phyloP scores from a whole-genome alignment of 2,888 invertebrate species.

The Pristionchus japonicus region DNA sequence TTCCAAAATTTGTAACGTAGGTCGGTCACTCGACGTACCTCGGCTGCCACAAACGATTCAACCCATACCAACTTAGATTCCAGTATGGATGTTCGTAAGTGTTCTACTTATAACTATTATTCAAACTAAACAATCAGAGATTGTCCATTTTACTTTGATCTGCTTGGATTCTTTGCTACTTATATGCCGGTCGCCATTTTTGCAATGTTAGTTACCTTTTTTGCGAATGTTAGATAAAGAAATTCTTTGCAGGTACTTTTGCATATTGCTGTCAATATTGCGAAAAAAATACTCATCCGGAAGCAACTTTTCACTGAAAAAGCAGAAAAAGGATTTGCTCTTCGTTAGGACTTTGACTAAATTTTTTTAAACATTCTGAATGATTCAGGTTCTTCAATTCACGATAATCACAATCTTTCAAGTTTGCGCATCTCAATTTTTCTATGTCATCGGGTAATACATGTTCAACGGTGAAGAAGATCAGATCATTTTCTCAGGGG shows the following conservation, averaged over 20 bases:
- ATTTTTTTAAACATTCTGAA: background rate
- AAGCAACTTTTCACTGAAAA: background rate
- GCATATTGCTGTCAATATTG: background rate
- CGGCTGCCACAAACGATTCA: conserved; percentile 32
- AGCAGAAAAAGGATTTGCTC: conserved; percentile 18
- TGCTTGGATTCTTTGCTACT: conserved; percentile 4
- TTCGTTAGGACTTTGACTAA: background rate
- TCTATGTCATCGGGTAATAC: conserved; percentile 5
- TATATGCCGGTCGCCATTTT: conserved; percentile 2
- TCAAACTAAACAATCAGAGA: no score
- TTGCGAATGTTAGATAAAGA: no score
- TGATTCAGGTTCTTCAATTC: background rate
- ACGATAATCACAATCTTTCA: conserved; percentile 25
- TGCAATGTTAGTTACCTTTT: background rate
- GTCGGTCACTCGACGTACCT: conserved; percentile 22
- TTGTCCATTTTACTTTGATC: conserved; percentile 10
- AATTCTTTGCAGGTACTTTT: background rate
- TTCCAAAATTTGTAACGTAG: background rate
- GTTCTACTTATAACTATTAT: no score
- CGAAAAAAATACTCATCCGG: background rate
- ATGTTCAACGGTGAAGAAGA: background rate
- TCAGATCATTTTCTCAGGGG: background rate
- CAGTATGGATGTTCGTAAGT: conserved; percentile 39
- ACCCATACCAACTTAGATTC: background rate
- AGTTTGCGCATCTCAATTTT: conserved; percentile 1